Evolutionary conservation across 2,797 vertebrate genomes (phyloP), one percentile per base, ranked within the genome.

Genomic region (Phoeniculus purpureus): DNA sequence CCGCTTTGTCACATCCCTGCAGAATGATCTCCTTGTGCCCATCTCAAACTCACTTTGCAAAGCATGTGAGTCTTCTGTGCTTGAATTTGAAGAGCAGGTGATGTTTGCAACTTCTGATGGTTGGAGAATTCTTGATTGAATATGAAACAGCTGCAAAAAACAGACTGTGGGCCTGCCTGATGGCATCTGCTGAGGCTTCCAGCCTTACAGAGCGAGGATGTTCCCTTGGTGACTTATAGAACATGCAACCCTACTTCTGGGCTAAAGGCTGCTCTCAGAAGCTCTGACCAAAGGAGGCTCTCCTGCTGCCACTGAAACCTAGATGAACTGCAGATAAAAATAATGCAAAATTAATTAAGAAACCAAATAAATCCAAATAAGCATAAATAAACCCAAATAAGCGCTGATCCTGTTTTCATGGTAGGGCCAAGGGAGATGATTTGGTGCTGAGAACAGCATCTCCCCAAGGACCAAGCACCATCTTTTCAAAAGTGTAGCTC

Each of bases 281-380:
- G 60, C 29, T 14, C 67, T 70, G 50, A 31, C 25, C 68, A 58
- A 50, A 48, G 59, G 52, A 90, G 25, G 25, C 59, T 68, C 59
- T 81, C 40, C n/a, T 77, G 40, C 60, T 73, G 70, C 45, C 2
- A 3, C 8, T 51, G 59, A 87, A 94, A 87, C 6, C 13, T 26
- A 2, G 34, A 64, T 16, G 29, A 90, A 78, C 52, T 2, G 4
- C 56, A 87, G 62, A 74, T 45, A 73, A 65, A 89, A 90, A 84
- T 23, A 84, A 89, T 92, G 51, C 81, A 88, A 92, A 92, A 77
- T 68, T 77, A 72, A 79, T 61, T 75, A 55, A 71, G 32, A 60
- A 76, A 85, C 74, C 59, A 87, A 94, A 79, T 19, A 74, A 77
- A 87, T 43, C 43, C 43, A 43, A 14, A 43, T 11, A 43, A 43